Percentiles rank a stretch among this genome's conserved stretches.
phyloP scores from a whole-genome alignment of 2,113 vertebrate genomes.

The Dicaeum eximium region DNA sequence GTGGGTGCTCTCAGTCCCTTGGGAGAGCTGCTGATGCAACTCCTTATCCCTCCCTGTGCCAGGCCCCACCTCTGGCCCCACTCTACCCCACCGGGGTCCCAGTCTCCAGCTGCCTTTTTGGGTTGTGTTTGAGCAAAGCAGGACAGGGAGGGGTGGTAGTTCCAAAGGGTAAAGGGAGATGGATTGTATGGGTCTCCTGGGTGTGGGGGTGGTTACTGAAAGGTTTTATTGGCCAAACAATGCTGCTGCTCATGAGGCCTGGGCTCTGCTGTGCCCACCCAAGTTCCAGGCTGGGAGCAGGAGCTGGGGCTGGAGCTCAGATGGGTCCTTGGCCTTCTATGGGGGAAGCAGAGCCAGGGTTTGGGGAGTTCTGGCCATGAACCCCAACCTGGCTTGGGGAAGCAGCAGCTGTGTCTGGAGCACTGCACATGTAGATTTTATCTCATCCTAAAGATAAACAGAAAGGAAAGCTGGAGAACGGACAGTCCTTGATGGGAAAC shows the following conservation, averaged over 20 bases:
- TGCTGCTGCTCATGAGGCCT: fast-evolving
- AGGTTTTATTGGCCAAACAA: not conserved
- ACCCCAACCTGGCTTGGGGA: not conserved
- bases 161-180: not conserved
- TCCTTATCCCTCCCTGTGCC: not conserved
- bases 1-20: fast-evolving
- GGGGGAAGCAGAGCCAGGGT: not conserved
- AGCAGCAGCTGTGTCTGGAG: not conserved
- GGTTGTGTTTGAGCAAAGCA: not conserved
- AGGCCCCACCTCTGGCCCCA: not conserved
- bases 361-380: not conserved
- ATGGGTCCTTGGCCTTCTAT: not conserved
- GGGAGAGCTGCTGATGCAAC: not conserved
- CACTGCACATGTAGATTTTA: not conserved
- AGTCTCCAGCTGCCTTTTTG: not conserved
- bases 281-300: not conserved
- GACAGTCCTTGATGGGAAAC: not conserved
- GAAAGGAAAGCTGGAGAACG: not conserved
- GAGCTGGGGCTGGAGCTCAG: not conserved
- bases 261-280: not conserved
- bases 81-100: not conserved
- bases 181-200: fast-evolving
- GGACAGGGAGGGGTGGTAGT: not conserved
- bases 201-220: fast-evolving
- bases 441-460: not conserved